Percentiles rank a stretch among this genome's conserved stretches.
Evolutionary conservation across 2,797 vertebrate species (phyloP).

Genomic region (Lagodon rhomboides): DNA sequence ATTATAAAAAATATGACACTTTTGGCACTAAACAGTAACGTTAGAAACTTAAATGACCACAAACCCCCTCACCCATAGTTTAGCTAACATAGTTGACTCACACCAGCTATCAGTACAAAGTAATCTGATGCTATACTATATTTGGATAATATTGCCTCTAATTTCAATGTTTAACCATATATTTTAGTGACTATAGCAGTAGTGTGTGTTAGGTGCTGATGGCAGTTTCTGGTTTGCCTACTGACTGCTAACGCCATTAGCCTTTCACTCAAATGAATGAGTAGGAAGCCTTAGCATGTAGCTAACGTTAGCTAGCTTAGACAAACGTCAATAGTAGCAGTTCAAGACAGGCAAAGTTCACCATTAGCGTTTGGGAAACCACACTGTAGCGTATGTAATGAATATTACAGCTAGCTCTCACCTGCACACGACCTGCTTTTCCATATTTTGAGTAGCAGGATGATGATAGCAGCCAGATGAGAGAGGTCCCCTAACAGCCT

Average conservation of each 20-base stretch:
- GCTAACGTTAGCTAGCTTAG: conserved; percentile 36
- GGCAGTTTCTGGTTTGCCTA: not conserved
- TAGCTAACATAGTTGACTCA: not conserved
- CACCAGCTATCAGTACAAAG: not conserved
- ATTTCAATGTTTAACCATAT: not conserved
- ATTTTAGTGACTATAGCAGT: not conserved
- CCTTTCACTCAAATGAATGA: conserved; percentile 72
- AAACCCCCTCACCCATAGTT: not conserved
- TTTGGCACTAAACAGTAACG: not conserved
- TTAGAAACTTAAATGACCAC: not conserved
- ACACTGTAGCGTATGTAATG: accelerated
- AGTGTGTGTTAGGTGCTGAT: not conserved
- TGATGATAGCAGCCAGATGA: conserved; percentile 97
- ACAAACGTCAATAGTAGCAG: not conserved
- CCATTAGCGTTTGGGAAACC: accelerated
- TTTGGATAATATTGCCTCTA: not conserved
- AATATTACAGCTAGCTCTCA: conserved; percentile 63
- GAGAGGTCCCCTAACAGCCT: conserved; percentile 95
- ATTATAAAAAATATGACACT: too few species aligned
- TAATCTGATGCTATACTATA: not conserved
- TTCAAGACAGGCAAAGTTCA: not conserved
- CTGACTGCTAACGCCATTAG: conserved; percentile 33
- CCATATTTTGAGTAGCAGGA: conserved; percentile 98
- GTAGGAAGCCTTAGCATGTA: conserved; percentile 50
- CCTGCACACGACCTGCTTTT: conserved; percentile 97